Evolutionary conservation across 2,888 invertebrate species (phyloP).

Genomic region (Tenthredo notha): DNA sequence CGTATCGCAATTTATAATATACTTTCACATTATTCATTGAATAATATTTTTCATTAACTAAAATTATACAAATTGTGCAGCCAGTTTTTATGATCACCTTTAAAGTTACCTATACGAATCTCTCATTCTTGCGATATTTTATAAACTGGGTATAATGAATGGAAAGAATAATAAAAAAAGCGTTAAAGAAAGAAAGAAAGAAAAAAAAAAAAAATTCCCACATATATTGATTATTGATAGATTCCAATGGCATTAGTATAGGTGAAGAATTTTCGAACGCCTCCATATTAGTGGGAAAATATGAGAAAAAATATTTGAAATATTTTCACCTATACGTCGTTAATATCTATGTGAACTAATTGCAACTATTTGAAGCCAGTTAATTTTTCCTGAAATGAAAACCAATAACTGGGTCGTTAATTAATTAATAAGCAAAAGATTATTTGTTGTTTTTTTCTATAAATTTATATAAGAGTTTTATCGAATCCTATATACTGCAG

Average conservation of each 20-base stretch:
- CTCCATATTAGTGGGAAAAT: background rate
- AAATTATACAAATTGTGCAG: background rate
- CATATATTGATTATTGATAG: constrained; percentile 22
- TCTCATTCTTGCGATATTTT: background rate
- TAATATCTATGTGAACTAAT: constrained; percentile 1
- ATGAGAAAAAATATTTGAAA: constrained; percentile 32
- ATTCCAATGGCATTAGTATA: background rate
- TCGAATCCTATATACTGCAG: background rate
- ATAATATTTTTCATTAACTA: background rate
- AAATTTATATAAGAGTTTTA: background rate
- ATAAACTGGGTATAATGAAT: too few relatives aligned
- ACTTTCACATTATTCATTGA: background rate
- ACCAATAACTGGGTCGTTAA: background rate
- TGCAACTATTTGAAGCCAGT: background rate
- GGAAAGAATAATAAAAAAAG: background rate
- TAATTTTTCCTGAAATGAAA: background rate
- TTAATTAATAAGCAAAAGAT: too few relatives aligned
- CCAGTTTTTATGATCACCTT: background rate
- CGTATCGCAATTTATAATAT: background rate
- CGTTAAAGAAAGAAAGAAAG: background rate
- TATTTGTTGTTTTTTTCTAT: background rate
- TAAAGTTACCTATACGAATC: background rate
- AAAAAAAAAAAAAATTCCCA: background rate
- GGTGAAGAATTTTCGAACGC: background rate
- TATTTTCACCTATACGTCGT: constrained; percentile 53